phyloP scores from a whole-genome alignment of 1,140 invertebrate genomes.

The Parasteatoda tepidariorum region DNA sequence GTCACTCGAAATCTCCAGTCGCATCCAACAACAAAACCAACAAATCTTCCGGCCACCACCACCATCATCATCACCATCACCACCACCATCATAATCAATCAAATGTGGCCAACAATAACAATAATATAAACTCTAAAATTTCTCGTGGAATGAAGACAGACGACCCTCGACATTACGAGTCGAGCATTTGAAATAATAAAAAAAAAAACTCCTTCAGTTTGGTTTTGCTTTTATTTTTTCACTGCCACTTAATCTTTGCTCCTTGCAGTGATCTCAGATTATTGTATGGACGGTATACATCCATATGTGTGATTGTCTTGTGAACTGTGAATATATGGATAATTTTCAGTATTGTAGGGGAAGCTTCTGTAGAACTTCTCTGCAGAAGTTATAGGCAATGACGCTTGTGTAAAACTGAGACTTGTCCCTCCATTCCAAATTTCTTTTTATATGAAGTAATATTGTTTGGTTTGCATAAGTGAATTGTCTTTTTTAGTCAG shows the following conservation, averaged over 20 bases:
- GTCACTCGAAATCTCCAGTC: slow-evolving; percentile 35
- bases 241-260: slow-evolving; percentile 28
- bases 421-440: too few relatives aligned
- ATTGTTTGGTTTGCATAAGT: too few relatives aligned
- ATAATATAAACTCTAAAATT: slow-evolving; percentile 15
- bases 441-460: too few relatives aligned
- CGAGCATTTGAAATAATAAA: slow-evolving; percentile 29
- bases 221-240: slow-evolving; percentile 11
- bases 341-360: neutral
- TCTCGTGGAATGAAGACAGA: slow-evolving; percentile 47
- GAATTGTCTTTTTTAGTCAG: too few relatives aligned
- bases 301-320: slow-evolving; percentile 29
- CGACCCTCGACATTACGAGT: slow-evolving; percentile 24
- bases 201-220: neutral
- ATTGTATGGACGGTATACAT: slow-evolving; percentile 48
- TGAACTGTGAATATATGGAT: neutral
- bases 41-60: slow-evolving; percentile 32
- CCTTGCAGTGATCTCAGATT: slow-evolving; percentile 37
- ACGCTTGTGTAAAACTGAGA: too few relatives aligned
- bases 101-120: slow-evolving; percentile 1
- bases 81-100: slow-evolving; percentile 27
- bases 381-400: too few relatives aligned
- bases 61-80: slow-evolving; percentile 34
- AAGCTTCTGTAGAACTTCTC: neutral
- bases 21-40: slow-evolving; percentile 1